Base-by-base conservation (phyloP, 53 echinoderm and acorn worm genomes). In the Luidia sarsii region DNA sequence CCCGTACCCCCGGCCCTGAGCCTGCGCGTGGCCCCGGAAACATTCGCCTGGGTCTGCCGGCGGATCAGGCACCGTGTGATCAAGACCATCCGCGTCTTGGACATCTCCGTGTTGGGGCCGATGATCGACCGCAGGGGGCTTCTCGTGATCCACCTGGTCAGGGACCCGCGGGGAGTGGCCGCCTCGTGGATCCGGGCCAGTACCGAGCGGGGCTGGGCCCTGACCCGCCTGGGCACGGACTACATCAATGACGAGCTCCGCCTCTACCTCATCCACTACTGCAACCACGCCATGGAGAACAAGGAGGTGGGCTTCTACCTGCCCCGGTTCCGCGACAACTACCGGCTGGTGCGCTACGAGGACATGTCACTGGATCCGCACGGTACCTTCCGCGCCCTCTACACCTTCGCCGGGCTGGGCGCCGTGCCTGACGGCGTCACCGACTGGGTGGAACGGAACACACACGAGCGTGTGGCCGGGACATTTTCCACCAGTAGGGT, bases 91-190 rank as follows among this genome's bases (percentile, higher is more conserved):
- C 70, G 93, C 18, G 67, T 93, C 52, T 80, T 75, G 11, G 87
- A 93, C 28, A 45, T 93, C 3, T 84, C 84, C 35, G 64, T 87
- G 1, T 56, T 90, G 69, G 34, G 80, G 41, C 80, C 83, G 11
- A 7, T 86, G 3, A 71, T 93, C 25, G 72, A 79, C 22, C 67
- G 67, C 5, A 56, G 74, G 31, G 33, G 57, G 3, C 80, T 84
- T 22, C 71, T 93, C 3, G 68, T 93, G 32, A 90, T 93, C 33
- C 90, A 93, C 61, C 46, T 93, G 2, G 62, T 93, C 4, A 90
- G 94, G 16, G 94, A 93, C 33, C 94, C 94, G 15, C 45, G 94
- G 6, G 90, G 90, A 21, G 84, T 93, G 87, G 80, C 87, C 1
- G 35, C 85, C 3, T 93, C 94, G 48, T 64, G 92, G 1, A 23